A percentile compares a stretch with the other conserved stretches of the same genome.
Conservation (phyloP, 2,113 vertebrate species). For the Nothoprocta pentlandii region DNA sequence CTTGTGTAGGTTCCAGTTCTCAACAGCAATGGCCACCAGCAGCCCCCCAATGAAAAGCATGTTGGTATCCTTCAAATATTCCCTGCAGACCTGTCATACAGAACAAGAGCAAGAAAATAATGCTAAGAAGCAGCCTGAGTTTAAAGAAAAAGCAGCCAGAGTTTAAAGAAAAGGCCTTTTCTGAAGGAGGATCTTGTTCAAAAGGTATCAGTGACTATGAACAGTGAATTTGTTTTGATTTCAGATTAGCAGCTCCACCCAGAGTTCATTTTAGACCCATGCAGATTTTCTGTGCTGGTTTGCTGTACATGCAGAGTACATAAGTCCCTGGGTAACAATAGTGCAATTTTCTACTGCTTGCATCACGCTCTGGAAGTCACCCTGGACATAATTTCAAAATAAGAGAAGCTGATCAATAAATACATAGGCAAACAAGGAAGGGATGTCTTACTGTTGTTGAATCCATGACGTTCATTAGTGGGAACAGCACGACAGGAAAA, state of each 20-base stretch:
- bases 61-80: conserved; percentile 91
- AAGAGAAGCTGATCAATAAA: background rate
- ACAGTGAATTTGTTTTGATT: background rate
- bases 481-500: conserved; percentile 89
- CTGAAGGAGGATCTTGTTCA: background rate
- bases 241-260: conserved; percentile 6
- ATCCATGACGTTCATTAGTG: conserved; percentile 91
- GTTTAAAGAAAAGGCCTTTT: background rate
- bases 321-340: too few relatives aligned
- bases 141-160: background rate
- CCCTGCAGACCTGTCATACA: conserved; percentile 81
- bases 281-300: background rate
- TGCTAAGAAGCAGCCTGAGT: background rate
- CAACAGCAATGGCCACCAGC: conserved; percentile 90
- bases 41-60: conserved; percentile 93
- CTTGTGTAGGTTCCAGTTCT: conserved; percentile 91
- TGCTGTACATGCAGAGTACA: background rate
- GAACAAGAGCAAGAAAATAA: background rate
- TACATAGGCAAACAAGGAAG: background rate
- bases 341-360: background rate
- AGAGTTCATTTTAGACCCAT: background rate
- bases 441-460: conserved; percentile 80
- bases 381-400: background rate
- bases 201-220: background rate
- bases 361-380: background rate